Evolutionary conservation across 92 coral and sea anemone species (phyloP).

Genomic region (Metridium senile): DNA sequence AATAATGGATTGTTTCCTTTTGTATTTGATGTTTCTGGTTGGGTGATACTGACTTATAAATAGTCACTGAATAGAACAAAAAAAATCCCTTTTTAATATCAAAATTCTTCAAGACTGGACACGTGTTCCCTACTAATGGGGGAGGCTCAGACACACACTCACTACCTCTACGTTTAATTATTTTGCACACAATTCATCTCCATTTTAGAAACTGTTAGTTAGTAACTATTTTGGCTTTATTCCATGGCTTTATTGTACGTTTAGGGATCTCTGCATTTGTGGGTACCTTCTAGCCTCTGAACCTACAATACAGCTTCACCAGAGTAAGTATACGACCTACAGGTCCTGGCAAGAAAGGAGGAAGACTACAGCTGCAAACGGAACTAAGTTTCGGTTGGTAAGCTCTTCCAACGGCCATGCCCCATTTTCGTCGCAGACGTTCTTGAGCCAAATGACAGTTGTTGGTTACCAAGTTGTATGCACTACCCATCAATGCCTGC

Average conservation of each 20-base stretch:
- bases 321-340: background rate
- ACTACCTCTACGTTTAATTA: too few relatives aligned
- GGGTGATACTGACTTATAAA: too few relatives aligned
- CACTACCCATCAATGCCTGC: too few relatives aligned
- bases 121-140: too few relatives aligned
- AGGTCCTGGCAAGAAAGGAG: background rate
- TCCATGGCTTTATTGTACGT: background rate
- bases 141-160: too few relatives aligned
- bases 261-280: background rate
- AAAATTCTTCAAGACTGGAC: too few relatives aligned
- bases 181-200: too few relatives aligned
- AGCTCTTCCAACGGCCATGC: constrained; percentile 2
- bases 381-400: background rate
- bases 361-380: background rate
- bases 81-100: too few relatives aligned
- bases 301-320: background rate
- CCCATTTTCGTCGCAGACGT: constrained; percentile 31
- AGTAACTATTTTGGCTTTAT: background rate
- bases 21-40: too few relatives aligned
- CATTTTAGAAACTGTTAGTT: background rate
- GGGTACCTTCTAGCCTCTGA: background rate
- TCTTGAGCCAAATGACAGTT: constrained; percentile 50
- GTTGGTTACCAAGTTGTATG: constrained; percentile 19
- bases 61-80: too few relatives aligned
- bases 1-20: too few relatives aligned